Evolutionary conservation across 2,797 vertebrate species (phyloP).

Genomic region (Anguilla megastoma): DNA sequence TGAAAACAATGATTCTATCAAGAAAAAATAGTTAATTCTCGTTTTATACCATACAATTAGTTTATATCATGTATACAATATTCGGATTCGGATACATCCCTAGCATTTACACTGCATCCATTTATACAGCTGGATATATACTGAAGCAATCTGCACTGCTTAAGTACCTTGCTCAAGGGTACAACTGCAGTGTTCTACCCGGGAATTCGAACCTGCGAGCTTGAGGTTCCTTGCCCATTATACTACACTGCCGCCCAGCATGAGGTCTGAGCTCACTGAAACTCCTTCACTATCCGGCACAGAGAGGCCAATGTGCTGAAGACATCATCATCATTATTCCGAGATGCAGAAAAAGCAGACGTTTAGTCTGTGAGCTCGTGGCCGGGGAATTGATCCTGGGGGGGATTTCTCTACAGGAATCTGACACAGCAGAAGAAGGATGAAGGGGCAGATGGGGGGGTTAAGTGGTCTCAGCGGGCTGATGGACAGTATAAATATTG

Average conservation of each 20-base stretch:
- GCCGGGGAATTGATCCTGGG: neutral
- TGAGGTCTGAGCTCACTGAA: neutral
- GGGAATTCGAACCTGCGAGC: too few species aligned
- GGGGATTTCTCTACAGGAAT: neutral
- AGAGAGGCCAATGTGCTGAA: neutral
- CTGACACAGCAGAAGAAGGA: neutral
- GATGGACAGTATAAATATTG: conserved; percentile 6
- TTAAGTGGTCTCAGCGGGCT: neutral
- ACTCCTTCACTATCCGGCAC: neutral
- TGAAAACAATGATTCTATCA: too few species aligned
- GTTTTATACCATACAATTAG: too few species aligned
- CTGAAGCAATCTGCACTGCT: too few species aligned
- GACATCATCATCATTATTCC: neutral
- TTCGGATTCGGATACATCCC: too few species aligned
- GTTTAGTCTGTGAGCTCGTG: neutral
- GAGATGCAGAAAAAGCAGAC: neutral
- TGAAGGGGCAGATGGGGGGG: neutral
- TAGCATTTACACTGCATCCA: too few species aligned
- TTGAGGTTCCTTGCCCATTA: too few species aligned
- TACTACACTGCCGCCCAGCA: neutral
- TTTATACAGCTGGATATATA: too few species aligned
- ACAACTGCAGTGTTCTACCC: too few species aligned
- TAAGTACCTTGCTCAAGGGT: too few species aligned
- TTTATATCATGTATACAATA: too few species aligned
- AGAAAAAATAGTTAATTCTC: too few species aligned